Conservation (phyloP, 2,113 vertebrate genomes). For the Hyperoodon ampullatus region DNA sequence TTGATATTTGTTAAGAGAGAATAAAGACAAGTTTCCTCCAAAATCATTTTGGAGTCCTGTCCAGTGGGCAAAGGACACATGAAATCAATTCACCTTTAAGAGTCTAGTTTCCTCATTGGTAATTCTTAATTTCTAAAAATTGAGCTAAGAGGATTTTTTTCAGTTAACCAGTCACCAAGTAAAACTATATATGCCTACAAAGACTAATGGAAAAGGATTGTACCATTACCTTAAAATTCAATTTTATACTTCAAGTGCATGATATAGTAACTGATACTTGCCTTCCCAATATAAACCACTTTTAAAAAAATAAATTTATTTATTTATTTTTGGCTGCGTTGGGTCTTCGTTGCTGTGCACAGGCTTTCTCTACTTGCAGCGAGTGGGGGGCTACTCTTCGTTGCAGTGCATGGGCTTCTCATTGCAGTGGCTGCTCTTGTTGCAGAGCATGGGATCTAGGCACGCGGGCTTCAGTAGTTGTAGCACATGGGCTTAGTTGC, state of each 20-base stretch:
- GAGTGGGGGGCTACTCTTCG: too few relatives aligned
- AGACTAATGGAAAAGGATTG: background rate
- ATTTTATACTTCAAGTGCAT: background rate
- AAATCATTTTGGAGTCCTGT: slow-evolving; percentile 12
- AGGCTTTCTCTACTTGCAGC: too few relatives aligned
- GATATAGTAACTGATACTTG: background rate
- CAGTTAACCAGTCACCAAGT: slow-evolving; percentile 6
- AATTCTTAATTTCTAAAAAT: slow-evolving; percentile 42
- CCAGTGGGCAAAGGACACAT: background rate
- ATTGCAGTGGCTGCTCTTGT: too few relatives aligned
- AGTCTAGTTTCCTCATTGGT: slow-evolving; percentile 12
- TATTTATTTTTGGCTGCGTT: too few relatives aligned
- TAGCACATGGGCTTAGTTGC: too few relatives aligned
- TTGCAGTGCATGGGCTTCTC: too few relatives aligned
- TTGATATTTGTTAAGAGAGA: slow-evolving; percentile 34
- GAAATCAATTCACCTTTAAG: slow-evolving; percentile 39
- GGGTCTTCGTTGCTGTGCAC: too few relatives aligned
- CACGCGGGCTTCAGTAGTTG: too few relatives aligned
- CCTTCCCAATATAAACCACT: background rate
- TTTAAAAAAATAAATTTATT: background rate
- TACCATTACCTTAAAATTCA: slow-evolving; percentile 21
- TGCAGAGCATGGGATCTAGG: too few relatives aligned
- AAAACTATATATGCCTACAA: background rate
- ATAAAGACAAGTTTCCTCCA: slow-evolving; percentile 9
- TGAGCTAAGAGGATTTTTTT: background rate